Evolutionary conservation across 2,888 invertebrate genomes (phyloP).

Genomic region (Galerucella pusilla): DNA sequence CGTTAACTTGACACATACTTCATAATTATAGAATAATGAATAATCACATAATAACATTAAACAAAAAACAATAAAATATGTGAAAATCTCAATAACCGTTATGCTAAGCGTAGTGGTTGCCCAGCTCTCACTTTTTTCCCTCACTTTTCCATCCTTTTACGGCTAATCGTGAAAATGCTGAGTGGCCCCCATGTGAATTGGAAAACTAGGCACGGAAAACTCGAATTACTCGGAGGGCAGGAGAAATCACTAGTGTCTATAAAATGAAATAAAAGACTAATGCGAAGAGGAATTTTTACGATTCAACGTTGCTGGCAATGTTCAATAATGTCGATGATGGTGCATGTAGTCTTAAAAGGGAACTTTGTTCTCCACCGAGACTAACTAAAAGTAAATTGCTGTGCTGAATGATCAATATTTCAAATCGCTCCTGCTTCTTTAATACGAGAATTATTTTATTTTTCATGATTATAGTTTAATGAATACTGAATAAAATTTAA

Average conservation of each 20-base stretch:
- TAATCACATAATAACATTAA: too few species aligned
- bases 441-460: neutral
- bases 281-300: conserved; percentile 24
- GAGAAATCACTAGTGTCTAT: conserved; percentile 30
- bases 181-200: conserved; percentile 16
- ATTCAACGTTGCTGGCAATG: conserved; percentile 1
- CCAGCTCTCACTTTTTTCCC: neutral
- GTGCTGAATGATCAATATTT: neutral
- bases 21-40: too few species aligned
- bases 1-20: too few species aligned
- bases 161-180: conserved; percentile 1
- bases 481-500: too few species aligned
- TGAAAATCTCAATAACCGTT: neutral
- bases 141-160: neutral
- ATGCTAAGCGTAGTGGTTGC: neutral
- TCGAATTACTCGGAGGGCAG: conserved; percentile 25
- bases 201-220: conserved; percentile 31
- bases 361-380: neutral
- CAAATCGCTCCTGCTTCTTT: neutral
- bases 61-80: too few species aligned
- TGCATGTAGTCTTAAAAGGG: neutral
- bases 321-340: conserved; percentile 16
- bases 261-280: conserved; percentile 29
- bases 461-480: too few species aligned
- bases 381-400: neutral